Evolutionary conservation across 37 sponge, comb jelly and placozoan species (phyloP).

Genomic region (Ianthella basta): DNA sequence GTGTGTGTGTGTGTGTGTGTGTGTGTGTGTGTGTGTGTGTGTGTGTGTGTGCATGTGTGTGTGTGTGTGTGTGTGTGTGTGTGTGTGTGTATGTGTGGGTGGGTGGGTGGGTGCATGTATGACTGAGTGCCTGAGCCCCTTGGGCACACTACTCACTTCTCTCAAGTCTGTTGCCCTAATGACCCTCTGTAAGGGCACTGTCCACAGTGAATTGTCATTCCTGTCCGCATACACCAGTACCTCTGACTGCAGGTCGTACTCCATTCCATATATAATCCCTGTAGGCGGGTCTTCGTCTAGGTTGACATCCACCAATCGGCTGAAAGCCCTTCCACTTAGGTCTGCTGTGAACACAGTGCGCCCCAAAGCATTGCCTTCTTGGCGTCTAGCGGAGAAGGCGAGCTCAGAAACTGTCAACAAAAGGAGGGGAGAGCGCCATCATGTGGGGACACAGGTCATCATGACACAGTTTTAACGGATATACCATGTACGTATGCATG

Average conservation of each 20-base stretch:
- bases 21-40: slow-evolving; percentile 38
- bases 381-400: slow-evolving; percentile 1
- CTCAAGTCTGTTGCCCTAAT: slow-evolving; percentile 29
- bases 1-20: slow-evolving; percentile 44
- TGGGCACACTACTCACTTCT: not conserved
- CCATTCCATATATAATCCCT: slow-evolving; percentile 67
- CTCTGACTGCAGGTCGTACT: slow-evolving; percentile 33
- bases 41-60: slow-evolving; percentile 29
- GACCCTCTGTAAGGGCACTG: slow-evolving; percentile 28
- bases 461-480: not conserved
- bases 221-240: slow-evolving; percentile 60
- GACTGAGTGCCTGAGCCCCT: too few species aligned
- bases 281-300: not conserved
- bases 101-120: too few species aligned
- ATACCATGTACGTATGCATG: not conserved
- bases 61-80: not conserved
- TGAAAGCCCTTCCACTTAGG: slow-evolving; percentile 8
- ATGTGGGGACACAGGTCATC: not conserved
- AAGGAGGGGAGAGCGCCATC: not conserved
- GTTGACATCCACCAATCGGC: slow-evolving; percentile 25
- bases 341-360: slow-evolving; percentile 22
- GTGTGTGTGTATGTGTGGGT: not conserved
- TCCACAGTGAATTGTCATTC: slow-evolving; percentile 31
- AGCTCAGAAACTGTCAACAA: slow-evolving; percentile 28
- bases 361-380: not conserved